Evolutionary conservation across 2,797 vertebrate species (phyloP).

Genomic region (Lepilemur ruficaudatus): DNA sequence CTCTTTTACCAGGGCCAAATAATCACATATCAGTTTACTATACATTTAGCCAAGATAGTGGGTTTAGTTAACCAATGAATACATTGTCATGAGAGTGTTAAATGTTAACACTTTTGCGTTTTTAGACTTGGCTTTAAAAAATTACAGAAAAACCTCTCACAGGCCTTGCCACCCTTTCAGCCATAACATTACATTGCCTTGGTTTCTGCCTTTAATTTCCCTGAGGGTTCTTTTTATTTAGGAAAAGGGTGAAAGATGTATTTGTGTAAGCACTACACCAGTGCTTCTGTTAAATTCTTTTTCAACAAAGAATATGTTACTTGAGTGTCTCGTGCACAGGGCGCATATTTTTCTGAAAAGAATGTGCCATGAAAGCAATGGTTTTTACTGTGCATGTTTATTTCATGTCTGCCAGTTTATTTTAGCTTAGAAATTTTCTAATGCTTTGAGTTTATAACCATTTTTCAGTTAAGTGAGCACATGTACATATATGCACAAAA

Average conservation of each 20-base stretch:
- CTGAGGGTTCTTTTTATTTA: constrained; percentile 65
- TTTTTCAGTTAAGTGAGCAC: constrained; percentile 44
- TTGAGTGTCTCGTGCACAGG: constrained; percentile 24
- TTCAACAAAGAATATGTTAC: constrained; percentile 68
- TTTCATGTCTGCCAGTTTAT: constrained; percentile 54
- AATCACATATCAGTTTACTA: constrained; percentile 33
- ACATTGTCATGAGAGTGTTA: constrained; percentile 15
- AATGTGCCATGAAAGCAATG: constrained; percentile 51
- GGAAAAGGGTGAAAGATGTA: constrained; percentile 67
- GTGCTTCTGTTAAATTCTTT: constrained; percentile 71
- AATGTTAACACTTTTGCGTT: constrained; percentile 53
- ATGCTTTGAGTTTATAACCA: constrained; percentile 25
- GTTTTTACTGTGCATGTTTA: constrained; percentile 56
- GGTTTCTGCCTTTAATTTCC: constrained; percentile 75
- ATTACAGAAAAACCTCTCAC: not conserved
- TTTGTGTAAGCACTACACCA: constrained; percentile 67
- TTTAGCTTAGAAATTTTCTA: constrained; percentile 56
- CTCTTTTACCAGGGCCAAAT: constrained; percentile 1
- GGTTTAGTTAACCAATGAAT: constrained; percentile 34
- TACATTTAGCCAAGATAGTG: not conserved
- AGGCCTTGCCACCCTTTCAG: constrained; percentile 61
- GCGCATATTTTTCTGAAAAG: constrained; percentile 55
- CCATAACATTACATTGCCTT: constrained; percentile 69
- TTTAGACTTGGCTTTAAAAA: constrained; percentile 55
- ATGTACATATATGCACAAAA: not conserved